Percentiles rank a stretch among this genome's conserved stretches.
Conservation (phyloP, 2,888 invertebrate genomes). For the Hydriomena furcata region DNA sequence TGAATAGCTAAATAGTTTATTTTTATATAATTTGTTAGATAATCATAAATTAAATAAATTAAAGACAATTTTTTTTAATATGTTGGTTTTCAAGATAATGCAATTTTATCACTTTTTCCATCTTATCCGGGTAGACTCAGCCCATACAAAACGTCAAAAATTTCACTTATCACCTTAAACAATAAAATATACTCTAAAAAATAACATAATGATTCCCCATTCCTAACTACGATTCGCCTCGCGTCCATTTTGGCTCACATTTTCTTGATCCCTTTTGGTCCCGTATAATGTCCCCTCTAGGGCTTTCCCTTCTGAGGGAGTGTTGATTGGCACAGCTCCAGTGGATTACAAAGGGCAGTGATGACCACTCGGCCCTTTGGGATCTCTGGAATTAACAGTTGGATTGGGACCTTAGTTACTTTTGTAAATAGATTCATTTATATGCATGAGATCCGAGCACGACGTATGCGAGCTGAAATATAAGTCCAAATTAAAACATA, state of each 20-base stretch:
- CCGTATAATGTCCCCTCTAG: slow-evolving; percentile 44
- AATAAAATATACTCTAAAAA: slow-evolving; percentile 3
- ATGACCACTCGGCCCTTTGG: slow-evolving; percentile 70
- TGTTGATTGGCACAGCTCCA: slow-evolving; percentile 77
- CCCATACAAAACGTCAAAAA: too few relatives aligned
- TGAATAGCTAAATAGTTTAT: too few relatives aligned
- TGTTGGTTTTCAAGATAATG: too few relatives aligned
- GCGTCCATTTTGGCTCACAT: slow-evolving; percentile 49
- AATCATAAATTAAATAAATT: too few relatives aligned
- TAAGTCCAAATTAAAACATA: too few relatives aligned
- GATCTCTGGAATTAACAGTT: slow-evolving; percentile 70
- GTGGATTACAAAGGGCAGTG: slow-evolving; percentile 68
- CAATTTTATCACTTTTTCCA: too few relatives aligned
- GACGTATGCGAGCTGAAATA: background rate
- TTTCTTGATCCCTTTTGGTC: slow-evolving; percentile 35
- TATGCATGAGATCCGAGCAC: slow-evolving; percentile 3
- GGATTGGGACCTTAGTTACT: slow-evolving; percentile 29
- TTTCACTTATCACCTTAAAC: too few relatives aligned
- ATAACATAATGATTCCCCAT: slow-evolving; percentile 16
- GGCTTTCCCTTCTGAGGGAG: slow-evolving; percentile 52
- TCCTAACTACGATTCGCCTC: slow-evolving; percentile 47
- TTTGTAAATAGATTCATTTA: slow-evolving; percentile 23
- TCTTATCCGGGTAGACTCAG: too few relatives aligned
- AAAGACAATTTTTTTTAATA: too few relatives aligned
- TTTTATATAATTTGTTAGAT: too few relatives aligned